Base-by-base conservation (phyloP, 1,140 invertebrate species). In the Semibalanus balanoides region DNA sequence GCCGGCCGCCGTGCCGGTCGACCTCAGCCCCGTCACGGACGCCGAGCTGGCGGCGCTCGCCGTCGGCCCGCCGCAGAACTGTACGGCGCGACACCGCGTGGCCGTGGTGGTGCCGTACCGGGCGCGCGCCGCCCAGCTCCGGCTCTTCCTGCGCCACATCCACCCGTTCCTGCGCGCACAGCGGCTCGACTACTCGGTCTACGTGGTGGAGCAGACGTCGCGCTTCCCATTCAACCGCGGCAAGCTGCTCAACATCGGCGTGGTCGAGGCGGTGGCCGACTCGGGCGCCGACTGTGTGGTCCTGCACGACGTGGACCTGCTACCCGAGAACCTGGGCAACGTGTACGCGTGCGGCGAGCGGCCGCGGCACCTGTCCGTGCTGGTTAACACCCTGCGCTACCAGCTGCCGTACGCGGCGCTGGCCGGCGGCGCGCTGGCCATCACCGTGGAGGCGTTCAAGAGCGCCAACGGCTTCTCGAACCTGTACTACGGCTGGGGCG, bases 261-360 rank as follows among this genome's bases (percentile, higher is more conserved):
- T 93, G 78, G 83, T 87, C 7, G 90, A 94, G 81, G 92, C 93
- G 77, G 82, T 84, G 22, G 76, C 71, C 31, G 87, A 86, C 79
- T 87, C 89, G 43, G 87, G 87, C 76, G 83, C 86, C 73, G 87
- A 89, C 31, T 99, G 97, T 82, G 89, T 97, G 74, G 90, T 98
- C 74, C 92, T 99, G 81, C 96, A 98, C 84, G 96, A 99, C 83
- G 92, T 98, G 71, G 96, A 99, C 85, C 84, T 98, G 29, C 87
- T 98, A 76, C 96, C 96, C 22, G 87, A 97, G 79, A 93, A 93
- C 84, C 88, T 89, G 76, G 88, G 90, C 3, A 97, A 98, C 84
- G 87, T 97, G 74, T 98, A 98, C 85, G 84, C 85, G 11, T 90
- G 89, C 82, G 86, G 88, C 11, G 79, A 81, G 73, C 92, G 94